Base-by-base conservation (phyloP, 2,888 invertebrate species). In the Copidosoma aretas region DNA sequence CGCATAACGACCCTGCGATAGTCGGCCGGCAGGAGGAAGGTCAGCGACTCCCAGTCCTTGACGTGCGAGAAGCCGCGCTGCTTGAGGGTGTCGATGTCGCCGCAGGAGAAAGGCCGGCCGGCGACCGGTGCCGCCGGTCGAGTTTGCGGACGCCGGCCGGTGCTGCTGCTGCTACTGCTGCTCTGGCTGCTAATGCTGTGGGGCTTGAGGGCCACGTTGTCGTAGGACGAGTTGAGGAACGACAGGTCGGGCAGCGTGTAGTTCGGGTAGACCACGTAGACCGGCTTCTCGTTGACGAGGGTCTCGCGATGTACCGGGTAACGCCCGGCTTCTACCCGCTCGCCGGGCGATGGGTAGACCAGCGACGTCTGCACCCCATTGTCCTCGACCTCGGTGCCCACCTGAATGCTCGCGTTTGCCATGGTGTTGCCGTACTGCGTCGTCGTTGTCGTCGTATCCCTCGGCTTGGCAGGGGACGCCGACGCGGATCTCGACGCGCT, bases 41-140 rank as follows among this genome's bases (percentile, higher is more conserved):
- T 94, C 62, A 97, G 85, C 0, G 95, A 96, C 78, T 95, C 94
- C 97, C 97, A 97, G 83, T 97, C 97, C 80, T 91, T 90, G 12
- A 97, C 91, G 80, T 96, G 95, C 53, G 89, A 88, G 73, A 94
- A 90, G 64, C 93, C 93, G 82, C 91, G 91, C 79, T 91, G 91
- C 80, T 91, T 91, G 51, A 95, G 84, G 71, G 90, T 88, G 84
- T 95, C 95, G 61, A 94, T 88, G 79, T 95, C 94, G 77, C 91
- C 92, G 79, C 90, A 92, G 56, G 93, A 93, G 79, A 93, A 91
- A 1, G 93, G 93, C 72, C 88, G 86, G 56, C 86, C 85, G 81
- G 19, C 39, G 14, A 32, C 4, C 32, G 32, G 32, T 5, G 32
- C 32, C 8, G 32, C 32, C 32, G 39, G n/a, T 46, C 43, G 4